Base-by-base conservation (phyloP, 2,888 invertebrate genomes). In the Hypomecis atomaria region DNA sequence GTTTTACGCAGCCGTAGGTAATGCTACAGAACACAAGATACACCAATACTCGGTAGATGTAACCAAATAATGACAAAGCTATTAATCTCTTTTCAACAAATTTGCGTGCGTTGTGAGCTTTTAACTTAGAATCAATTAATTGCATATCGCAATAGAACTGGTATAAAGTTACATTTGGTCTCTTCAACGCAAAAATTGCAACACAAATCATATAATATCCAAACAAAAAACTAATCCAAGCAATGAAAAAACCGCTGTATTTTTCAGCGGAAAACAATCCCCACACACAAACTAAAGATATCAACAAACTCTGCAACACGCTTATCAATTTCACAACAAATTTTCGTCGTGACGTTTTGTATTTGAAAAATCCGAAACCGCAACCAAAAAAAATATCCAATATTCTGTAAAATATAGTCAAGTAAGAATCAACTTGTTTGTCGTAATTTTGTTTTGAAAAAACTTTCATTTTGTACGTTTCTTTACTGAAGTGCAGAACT, bases 311-410 rank as follows among this genome's bases (percentile, higher is more conserved):
- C 36, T n/a, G 49, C 6, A 49, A 3, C 8, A 49, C n/a, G 6
- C 36, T 4, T 11, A 49, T n/a, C 3, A 36, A 7, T 36, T 49
- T 49, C 2, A 10, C 34, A 4, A 6, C 6, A 36, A 36, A 36
- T 49, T 49, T 49, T n/a, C n/a, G n/a, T 49, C 6, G 36, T 49
- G 36, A 0, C n/a, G 49, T 11, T 36, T 36, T 5, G 23, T 36
- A n/a, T 49, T 49, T 49, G 7, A 49, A 36, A 49, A 49, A 49
- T 7, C 49, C 49, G 5, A 49, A 36, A 49, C 36, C 49, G 6
- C 2, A 11, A 36, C 49, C 49, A 13, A 49, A 49, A 7, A 5
- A 36, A 36, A 49, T 7, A 4, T 49, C 36, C 4, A 49, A 5
- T 49, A 11, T 36, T 49, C 36, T 34, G 11, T 23, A 49, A 49